Percentiles rank a stretch among this genome's conserved stretches.
Evolutionary conservation across 2,888 invertebrate genomes (phyloP).

Genomic region (Sturmia bella): DNA sequence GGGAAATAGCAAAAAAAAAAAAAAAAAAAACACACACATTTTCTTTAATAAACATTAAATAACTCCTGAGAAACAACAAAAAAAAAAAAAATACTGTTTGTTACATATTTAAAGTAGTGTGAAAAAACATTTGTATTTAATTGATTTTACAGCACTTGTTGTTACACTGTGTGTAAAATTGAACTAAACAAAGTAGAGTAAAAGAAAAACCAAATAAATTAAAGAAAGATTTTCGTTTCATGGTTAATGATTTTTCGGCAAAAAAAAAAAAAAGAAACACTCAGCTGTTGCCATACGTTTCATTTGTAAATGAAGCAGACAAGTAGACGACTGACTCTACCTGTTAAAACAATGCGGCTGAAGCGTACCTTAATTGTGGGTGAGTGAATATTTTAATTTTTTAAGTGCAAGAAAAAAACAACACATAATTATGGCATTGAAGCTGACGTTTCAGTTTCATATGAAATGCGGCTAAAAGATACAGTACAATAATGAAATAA

Average conservation of each 20-base stretch:
- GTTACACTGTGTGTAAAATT: constrained; percentile 2
- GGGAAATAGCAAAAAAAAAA: not conserved
- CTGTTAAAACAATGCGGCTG: constrained; percentile 42
- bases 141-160: constrained; percentile 51
- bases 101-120: constrained; percentile 29
- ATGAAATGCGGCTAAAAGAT: constrained; percentile 10
- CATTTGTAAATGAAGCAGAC: constrained; percentile 23
- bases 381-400: constrained; percentile 37
- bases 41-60: constrained; percentile 29
- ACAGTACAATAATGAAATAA: not conserved
- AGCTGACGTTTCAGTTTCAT: constrained; percentile 18
- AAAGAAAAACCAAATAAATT: constrained; percentile 36
- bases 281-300: constrained; percentile 17
- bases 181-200: constrained; percentile 15
- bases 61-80: constrained; percentile 27
- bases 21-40: not conserved
- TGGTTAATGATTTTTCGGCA: constrained; percentile 52
- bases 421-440: not conserved
- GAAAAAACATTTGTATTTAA: constrained; percentile 47
- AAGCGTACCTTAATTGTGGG: constrained; percentile 44
- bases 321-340: constrained; percentile 18
- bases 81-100: constrained; percentile 3
- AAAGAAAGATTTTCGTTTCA: constrained; percentile 52
- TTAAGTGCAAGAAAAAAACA: not conserved
- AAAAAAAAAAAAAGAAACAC: not conserved